These are phyloP conservation scores for Nemotelus nigrinus DNA, from an alignment of 2,888 invertebrate genomes.

Conservation along the genomic window DNA sequence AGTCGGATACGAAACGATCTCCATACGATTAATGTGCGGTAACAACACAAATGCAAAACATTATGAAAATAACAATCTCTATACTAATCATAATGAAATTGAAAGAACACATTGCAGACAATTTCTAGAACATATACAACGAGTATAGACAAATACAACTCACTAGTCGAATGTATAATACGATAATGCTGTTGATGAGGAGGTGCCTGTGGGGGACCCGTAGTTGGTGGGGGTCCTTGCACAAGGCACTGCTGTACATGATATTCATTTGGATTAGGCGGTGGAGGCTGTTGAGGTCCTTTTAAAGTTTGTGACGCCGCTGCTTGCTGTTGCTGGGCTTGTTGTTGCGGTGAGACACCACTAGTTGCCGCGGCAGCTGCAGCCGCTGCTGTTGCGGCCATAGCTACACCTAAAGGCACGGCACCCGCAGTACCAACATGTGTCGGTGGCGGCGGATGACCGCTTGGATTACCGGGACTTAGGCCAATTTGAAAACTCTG, in stretches of 20 bases:
- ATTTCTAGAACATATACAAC: constrained; percentile 38
- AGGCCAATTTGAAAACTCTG: constrained; percentile 47
- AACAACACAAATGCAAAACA: no score
- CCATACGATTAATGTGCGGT: no score
- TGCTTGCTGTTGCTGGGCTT: constrained; percentile 36
- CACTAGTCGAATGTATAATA: constrained; percentile 49
- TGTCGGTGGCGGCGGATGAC: constrained; percentile 37
- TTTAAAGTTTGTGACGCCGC: constrained; percentile 47
- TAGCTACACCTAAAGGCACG: constrained; percentile 49
- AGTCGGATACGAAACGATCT: no score
- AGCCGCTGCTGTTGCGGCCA: constrained; percentile 49
- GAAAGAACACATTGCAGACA: no score
- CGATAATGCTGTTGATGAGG: constrained; percentile 50
- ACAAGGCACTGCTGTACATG: constrained; percentile 49
- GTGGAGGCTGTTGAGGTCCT: constrained; percentile 40
- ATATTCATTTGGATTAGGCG: constrained; percentile 45
- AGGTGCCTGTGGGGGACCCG: constrained; percentile 19
- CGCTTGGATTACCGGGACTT: constrained; percentile 46
- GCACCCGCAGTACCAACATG: constrained; percentile 36
- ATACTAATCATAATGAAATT: no score
- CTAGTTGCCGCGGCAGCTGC: constrained; percentile 40
- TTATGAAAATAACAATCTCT: no score
- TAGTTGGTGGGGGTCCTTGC: constrained; percentile 41
- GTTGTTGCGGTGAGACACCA: constrained; percentile 40
- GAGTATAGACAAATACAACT: constrained; percentile 45